These are phyloP conservation scores for Limnodromus scolopaceus DNA, from an alignment of 2,797 vertebrate species.

Conservation along the genomic window DNA sequence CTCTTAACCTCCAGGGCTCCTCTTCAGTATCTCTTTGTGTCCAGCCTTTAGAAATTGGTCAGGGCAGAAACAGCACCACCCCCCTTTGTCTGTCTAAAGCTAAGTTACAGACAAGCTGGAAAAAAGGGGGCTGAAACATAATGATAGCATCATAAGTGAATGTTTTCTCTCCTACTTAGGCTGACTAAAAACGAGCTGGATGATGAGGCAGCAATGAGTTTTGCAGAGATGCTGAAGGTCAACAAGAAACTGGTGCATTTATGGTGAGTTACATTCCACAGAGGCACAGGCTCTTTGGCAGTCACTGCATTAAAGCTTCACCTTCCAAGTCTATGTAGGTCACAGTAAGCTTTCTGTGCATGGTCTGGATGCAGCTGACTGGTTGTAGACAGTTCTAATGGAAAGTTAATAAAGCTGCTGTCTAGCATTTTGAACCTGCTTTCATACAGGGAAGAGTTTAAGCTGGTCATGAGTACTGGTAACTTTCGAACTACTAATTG, in stretches of 20 bases:
- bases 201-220: conserved; percentile 85
- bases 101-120: not conserved
- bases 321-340: conserved; percentile 55
- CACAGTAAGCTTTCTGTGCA: conserved; percentile 32
- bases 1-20: not conserved
- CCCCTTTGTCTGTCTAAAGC: conserved; percentile 20
- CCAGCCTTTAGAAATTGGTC: conserved; percentile 1
- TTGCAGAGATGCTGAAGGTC: conserved; percentile 85
- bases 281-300: conserved; percentile 27
- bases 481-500: not conserved
- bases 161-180: conserved; percentile 75
- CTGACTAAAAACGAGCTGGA: conserved; percentile 89
- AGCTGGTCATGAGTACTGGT: not conserved
- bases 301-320: conserved; percentile 40
- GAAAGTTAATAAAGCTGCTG: conserved; percentile 16
- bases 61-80: not conserved
- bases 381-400: conserved; percentile 14
- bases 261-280: conserved; percentile 82
- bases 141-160: not conserved
- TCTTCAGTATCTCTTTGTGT: not conserved
- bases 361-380: conserved; percentile 41
- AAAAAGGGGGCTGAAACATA: not conserved
- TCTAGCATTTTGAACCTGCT: not conserved
- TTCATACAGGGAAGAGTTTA: not conserved
- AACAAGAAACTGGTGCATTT: conserved; percentile 87